phyloP scores from a whole-genome alignment of 2,888 invertebrate genomes.

The Teleiodes luculella region DNA sequence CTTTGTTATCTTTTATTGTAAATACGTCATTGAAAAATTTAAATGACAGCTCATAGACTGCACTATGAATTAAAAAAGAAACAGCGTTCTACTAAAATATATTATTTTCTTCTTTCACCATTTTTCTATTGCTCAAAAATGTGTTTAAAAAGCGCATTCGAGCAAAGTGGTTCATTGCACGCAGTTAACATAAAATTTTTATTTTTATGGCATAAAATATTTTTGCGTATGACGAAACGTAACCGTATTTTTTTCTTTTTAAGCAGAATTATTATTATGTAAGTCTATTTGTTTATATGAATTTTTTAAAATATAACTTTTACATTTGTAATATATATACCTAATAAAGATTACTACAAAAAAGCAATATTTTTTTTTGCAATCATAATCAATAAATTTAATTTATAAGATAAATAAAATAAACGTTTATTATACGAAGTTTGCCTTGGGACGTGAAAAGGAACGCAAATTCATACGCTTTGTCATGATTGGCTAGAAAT shows the following conservation, averaged over 20 bases:
- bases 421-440: neutral
- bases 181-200: too few species aligned
- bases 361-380: too few species aligned
- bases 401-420: neutral
- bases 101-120: neutral
- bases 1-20: slow-evolving; percentile 13
- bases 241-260: neutral
- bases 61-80: neutral
- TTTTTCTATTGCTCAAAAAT: neutral
- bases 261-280: too few species aligned
- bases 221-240: neutral
- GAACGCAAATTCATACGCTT: slow-evolving; percentile 33
- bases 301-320: too few species aligned
- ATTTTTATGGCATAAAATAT: neutral
- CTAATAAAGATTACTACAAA: too few species aligned
- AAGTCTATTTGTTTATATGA: too few species aligned
- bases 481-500: slow-evolving; percentile 42
- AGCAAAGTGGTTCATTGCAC: neutral
- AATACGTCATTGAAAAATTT: neutral
- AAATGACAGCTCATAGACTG: neutral
- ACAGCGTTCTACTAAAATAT: neutral
- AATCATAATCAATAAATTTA: neutral
- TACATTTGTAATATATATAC: too few species aligned
- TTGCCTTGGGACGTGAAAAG: slow-evolving; percentile 31
- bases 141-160: neutral